phyloP scores from a whole-genome alignment of 2,888 invertebrate species.

The Drosophila borealis region DNA sequence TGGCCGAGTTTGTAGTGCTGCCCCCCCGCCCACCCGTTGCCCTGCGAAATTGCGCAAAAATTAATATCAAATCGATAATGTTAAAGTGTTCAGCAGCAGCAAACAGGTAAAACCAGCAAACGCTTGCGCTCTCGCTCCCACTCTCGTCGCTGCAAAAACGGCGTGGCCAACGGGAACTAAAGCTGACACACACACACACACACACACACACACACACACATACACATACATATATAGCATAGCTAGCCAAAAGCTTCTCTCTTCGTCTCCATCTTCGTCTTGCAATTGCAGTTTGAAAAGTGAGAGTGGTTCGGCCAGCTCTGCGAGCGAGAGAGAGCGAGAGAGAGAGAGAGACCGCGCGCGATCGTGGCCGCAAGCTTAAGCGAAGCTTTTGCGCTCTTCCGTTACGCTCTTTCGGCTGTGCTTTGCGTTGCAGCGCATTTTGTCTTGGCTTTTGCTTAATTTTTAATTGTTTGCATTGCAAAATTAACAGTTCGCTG shows the following conservation, averaged over 20 bases:
- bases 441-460: slow-evolving; percentile 45
- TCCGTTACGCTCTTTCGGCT: slow-evolving; percentile 52
- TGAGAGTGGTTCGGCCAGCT: slow-evolving; percentile 59
- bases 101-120: slow-evolving; percentile 75
- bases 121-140: slow-evolving; percentile 33
- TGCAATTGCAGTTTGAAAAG: slow-evolving; percentile 50
- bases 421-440: slow-evolving; percentile 18
- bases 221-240: neutral
- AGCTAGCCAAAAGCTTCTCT: slow-evolving; percentile 36
- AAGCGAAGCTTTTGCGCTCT: slow-evolving; percentile 56
- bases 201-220: neutral
- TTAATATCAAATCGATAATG: slow-evolving; percentile 77
- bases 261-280: slow-evolving; percentile 14
- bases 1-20: slow-evolving; percentile 36
- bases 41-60: slow-evolving; percentile 66
- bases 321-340: neutral
- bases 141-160: slow-evolving; percentile 35
- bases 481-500: slow-evolving; percentile 61
- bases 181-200: slow-evolving; percentile 44
- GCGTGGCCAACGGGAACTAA: slow-evolving; percentile 73
- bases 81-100: slow-evolving; percentile 52
- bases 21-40: slow-evolving; percentile 7
- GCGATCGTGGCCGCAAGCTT: neutral
- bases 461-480: slow-evolving; percentile 74
- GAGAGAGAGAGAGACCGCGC: neutral